Evolutionary conservation across 2,888 invertebrate genomes (phyloP), one percentile per base, ranked within the genome.

Genomic region (Tortricodes alternella): DNA sequence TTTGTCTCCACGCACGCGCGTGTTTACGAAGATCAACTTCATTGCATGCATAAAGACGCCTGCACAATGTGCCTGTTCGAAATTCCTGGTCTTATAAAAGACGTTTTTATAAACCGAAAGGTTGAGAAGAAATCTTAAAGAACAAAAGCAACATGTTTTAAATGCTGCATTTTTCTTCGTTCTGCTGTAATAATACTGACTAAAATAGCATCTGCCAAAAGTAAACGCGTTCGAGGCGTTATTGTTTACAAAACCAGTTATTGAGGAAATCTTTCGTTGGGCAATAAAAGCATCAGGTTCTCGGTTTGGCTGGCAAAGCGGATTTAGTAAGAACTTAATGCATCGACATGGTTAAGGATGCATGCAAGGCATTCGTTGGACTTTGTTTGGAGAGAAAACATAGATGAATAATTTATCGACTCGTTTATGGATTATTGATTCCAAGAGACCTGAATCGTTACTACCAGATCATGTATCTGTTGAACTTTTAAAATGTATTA

Each of bases 1-100:
- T 70, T 74, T 78, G 75, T 81, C 71, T 73, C 70, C 58, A 76
- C 71, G 74, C 83, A 85, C 81, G 81, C 83, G 84, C 75, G 73
- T 83, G 73, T 77, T 80, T 80, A 74, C 68, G 65, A 70, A 71
- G 67, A 74, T 71, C 68, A 69, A 62, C 53, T 65, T 63, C 63
- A 60, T 60, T 65, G 61, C 65, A 63, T 64, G 71, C 53, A 67
- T 70, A 73, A 74, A 59, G 68, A 52, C 60, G 56, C 35, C 37
- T 37, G 56, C 65, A 73, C 72, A 76, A 74, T 68, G 64, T 37
- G 35, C 53, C 46, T 35, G n/a, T n/a, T n/a, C n/a, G n/a, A n/a
- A n/a, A n/a, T 34, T 35, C 49, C 44, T 21, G 23, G 15, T n/a
- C 41, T 23, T 29, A 35, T 37, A 32, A 52, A 27, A 57, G 50